Evolutionary conservation across 2,797 vertebrate species (phyloP).

Genomic region (Meda fulgida): DNA sequence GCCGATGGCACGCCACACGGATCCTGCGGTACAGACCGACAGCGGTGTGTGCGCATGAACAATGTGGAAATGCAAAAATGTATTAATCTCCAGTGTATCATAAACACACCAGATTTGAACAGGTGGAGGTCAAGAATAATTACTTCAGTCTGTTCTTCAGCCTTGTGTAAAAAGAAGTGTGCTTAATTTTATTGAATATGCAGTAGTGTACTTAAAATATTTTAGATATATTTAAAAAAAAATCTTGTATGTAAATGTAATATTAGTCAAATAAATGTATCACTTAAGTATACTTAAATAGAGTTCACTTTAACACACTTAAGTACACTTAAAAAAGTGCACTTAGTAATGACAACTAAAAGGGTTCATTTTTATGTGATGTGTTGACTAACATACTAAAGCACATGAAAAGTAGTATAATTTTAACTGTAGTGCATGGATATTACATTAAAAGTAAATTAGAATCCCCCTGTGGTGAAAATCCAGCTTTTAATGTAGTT

Average conservation of each 20-base stretch:
- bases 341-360: too few species aligned
- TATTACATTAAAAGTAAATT: too few species aligned
- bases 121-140: not conserved
- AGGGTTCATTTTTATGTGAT: not conserved
- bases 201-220: not conserved
- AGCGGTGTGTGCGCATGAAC: not conserved
- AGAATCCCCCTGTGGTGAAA: too few species aligned
- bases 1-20: conserved; percentile 92
- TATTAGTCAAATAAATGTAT: too few species aligned
- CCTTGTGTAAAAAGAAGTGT: too few species aligned
- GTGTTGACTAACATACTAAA: not conserved
- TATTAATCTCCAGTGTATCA: not conserved
- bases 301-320: too few species aligned
- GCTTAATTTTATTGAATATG: not conserved
- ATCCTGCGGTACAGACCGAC: conserved; percentile 75
- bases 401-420: not conserved
- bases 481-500: accelerated
- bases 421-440: not conserved
- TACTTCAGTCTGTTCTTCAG: not conserved
- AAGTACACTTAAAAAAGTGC: too few species aligned
- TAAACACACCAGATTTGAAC: not conserved
- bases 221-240: too few species aligned
- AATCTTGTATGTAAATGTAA: too few species aligned
- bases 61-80: not conserved
- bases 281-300: too few species aligned